These are phyloP conservation scores for Leptatherina wallacei DNA, from an alignment of 2,797 vertebrate species.

Conservation along the genomic window DNA sequence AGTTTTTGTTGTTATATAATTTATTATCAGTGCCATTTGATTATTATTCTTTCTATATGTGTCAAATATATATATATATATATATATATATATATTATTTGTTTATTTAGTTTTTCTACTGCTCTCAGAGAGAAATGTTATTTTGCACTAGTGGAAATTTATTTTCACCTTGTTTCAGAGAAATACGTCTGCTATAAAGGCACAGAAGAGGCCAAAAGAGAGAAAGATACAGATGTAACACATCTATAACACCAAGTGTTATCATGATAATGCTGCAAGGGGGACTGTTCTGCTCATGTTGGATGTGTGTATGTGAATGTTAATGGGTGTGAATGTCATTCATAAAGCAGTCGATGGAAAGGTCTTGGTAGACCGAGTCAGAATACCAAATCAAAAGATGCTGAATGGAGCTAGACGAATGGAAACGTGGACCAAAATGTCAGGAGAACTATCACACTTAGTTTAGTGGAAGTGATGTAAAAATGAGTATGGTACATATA, in stretches of 20 bases:
- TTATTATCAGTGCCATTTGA: constrained; percentile 69
- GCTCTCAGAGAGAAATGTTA: constrained; percentile 69
- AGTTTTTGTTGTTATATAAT: constrained; percentile 48
- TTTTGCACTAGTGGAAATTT: constrained; percentile 77
- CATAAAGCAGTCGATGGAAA: constrained; percentile 33
- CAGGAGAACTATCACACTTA: constrained; percentile 21
- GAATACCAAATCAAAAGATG: constrained; percentile 53
- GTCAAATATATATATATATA: constrained; percentile 39
- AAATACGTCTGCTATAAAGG: constrained; percentile 33
- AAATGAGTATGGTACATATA: constrained; percentile 44
- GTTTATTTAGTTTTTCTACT: constrained; percentile 54
- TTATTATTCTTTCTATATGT: constrained; percentile 52
- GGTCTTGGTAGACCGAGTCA: constrained; percentile 36
- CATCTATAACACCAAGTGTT: constrained; percentile 19
- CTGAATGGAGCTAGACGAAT: constrained; percentile 5
- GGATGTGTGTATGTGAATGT: constrained; percentile 47
- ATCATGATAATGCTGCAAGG: constrained; percentile 26
- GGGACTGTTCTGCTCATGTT: constrained; percentile 25
- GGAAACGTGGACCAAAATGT: constrained; percentile 45
- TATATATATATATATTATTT: background rate
- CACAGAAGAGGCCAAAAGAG: constrained; percentile 30
- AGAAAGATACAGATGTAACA: constrained; percentile 26
- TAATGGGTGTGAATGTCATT: constrained; percentile 52
- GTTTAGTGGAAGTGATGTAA: constrained; percentile 33
- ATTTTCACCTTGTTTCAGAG: constrained; percentile 67